Evolutionary conservation across 2,113 vertebrate species (phyloP), one percentile per base, ranked within the genome.

Genomic region (Ornithorhynchus anatinus): DNA sequence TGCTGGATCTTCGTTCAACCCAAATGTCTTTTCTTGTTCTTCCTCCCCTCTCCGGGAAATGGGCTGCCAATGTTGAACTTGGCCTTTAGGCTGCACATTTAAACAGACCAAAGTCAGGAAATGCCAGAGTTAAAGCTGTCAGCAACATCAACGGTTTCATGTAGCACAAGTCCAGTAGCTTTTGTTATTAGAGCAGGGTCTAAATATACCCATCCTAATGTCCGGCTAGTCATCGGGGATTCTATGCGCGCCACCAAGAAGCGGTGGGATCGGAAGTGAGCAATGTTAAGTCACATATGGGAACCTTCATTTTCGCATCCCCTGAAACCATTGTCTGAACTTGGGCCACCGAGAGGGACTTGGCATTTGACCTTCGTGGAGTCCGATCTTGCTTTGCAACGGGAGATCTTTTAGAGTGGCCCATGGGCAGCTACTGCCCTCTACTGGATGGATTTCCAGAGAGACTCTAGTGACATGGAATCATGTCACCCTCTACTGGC

Each of bases 401-500:
- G 5, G 23, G 45, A 14, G 19, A 1, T 0, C 5, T 32, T 8
- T 16, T 29, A 2, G 37, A 8, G 15, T 20, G 1, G 36, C 25
- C 1, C n/a, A 39, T 4, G 62, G 36, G 22, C 36, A 14, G 13
- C 29, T 13, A 50, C 66, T 48, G 66, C 80, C 77, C 72, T 69
- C 72, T 77, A 11, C 10, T 10, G 40, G 62, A 60, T 3, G 19
- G 6, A 32, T 44, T 33, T 63, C 14, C 12, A 35, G 36, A 6
- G 4, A 7, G 10, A 23, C 6, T 10, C 38, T 45, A 19, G 35
- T 36, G 54, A 25, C 17, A 69, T 20, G 75, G 66, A 22, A 22
- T 25, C 54, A 8, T 5, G 39, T 43, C 72, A 43, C 80, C 78
- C 75, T 61, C 86, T 84, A 13, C 16, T 32, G 75, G 48, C 48